Evolutionary conservation across 2,888 invertebrate species (phyloP), one percentile per base, ranked within the genome.

Genomic region (Eristalinus aeneus): DNA sequence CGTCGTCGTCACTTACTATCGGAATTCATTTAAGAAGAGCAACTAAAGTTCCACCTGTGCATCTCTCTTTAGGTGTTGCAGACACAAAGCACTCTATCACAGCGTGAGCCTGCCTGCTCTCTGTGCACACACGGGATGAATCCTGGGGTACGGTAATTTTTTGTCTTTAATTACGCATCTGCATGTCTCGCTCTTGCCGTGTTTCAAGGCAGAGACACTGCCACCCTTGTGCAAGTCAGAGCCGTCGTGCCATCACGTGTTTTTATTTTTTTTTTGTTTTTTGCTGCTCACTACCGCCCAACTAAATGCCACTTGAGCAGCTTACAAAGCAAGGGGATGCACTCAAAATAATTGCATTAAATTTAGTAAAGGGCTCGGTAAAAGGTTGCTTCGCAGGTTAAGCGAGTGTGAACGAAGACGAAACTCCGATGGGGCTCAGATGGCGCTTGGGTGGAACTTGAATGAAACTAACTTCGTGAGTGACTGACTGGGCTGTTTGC

Each of bases 321-420:
- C 74, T 78, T 53, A 82, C 86, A 86, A 86, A 86, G 86, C 77
- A 86, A 86, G 74, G 71, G 82, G 82, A 75, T 86, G 86, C 86
- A 86, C 86, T 86, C 86, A 78, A 78, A 74, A 81, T 86, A 86
- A 86, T 86, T 86, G 86, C 86, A 86, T 86, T 82, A 86, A 73
- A 82, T 82, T 81, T 86, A 78, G 81, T 64, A 80, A 80, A 80
- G 80, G 80, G 74, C 80, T 80, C 80, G 56, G 86, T 86, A 86
- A 86, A 86, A 86, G 86, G 82, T 86, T 81, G 77, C 74, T 86
- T 74, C 86, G 67, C 69, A 71, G 71, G 69, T 74, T 86, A 86
- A 86, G 77, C 77, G 86, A 86, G 82, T 82, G 82, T 86, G 77
- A 81, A 86, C 61, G 74, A 86, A 82, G 64, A 74, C 71, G 71